Conservation (phyloP, 2,797 vertebrate species). For the Sparidentex hasta region DNA sequence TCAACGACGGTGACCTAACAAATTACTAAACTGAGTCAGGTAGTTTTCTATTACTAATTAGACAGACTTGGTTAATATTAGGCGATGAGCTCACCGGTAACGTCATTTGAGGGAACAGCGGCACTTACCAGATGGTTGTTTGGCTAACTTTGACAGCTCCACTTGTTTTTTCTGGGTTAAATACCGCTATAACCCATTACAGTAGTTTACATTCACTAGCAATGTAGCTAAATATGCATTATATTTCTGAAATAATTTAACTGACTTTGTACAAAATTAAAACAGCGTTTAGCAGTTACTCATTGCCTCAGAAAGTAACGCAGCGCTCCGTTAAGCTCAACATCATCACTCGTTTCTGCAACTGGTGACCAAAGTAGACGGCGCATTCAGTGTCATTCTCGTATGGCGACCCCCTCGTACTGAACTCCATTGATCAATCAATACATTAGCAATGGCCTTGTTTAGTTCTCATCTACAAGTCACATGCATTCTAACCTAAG, state of each 20-base stretch:
- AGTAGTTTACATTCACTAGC: background rate
- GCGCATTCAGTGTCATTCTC: background rate
- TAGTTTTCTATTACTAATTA: background rate
- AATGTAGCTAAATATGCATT: too few relatives aligned
- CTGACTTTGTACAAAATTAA: background rate
- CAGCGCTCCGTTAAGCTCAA: too few relatives aligned
- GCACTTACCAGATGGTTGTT: slow-evolving; percentile 20
- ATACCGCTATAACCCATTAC: background rate
- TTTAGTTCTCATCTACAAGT: background rate
- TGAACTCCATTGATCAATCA: background rate
- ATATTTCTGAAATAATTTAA: fast-evolving
- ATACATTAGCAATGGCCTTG: fast-evolving
- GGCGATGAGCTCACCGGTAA: background rate
- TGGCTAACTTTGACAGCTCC: slow-evolving; percentile 19
- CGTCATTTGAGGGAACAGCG: background rate
- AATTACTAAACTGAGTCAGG: background rate
- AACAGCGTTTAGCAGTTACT: background rate
- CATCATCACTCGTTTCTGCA: background rate
- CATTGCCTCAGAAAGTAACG: background rate
- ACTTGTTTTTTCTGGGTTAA: background rate
- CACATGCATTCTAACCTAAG: fast-evolving
- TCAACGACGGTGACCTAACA: background rate
- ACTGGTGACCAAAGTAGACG: background rate
- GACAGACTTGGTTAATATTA: background rate
- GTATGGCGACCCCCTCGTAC: background rate